Conservation (phyloP, 2,888 invertebrate genomes). For the Calliscelio sp. region DNA sequence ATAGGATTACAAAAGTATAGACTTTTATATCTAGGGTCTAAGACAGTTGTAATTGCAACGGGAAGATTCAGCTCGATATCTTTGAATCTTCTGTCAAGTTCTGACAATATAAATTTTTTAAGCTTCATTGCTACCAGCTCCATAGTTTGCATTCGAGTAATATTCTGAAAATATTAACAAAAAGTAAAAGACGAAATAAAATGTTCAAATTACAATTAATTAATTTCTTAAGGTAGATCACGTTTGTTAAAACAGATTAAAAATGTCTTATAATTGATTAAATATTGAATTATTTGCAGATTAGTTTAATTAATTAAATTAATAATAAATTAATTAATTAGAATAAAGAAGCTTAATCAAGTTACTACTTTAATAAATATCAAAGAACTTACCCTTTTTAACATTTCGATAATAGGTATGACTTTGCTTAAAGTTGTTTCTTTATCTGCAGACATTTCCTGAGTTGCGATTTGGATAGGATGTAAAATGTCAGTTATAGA, state of each 20-base stretch:
- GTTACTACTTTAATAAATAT: not conserved
- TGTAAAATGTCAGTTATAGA: constrained; percentile 77
- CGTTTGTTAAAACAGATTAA: too few relatives aligned
- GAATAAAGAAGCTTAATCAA: too few relatives aligned
- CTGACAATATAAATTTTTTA: constrained; percentile 19
- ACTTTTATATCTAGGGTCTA: constrained; percentile 73
- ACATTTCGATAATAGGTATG: constrained; percentile 78
- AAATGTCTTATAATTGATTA: too few relatives aligned
- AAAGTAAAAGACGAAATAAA: constrained; percentile 3
- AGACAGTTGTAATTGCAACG: constrained; percentile 57
- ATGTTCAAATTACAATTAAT: not conserved
- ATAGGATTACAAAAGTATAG: constrained; percentile 63
- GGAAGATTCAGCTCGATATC: constrained; percentile 16
- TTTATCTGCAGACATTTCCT: constrained; percentile 79
- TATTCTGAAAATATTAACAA: constrained; percentile 14
- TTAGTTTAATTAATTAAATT: too few relatives aligned
- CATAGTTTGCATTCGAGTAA: constrained; percentile 1
- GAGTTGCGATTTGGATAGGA: constrained; percentile 78
- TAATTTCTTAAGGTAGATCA: too few relatives aligned
- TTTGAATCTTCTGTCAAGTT: constrained; percentile 38
- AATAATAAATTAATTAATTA: too few relatives aligned
- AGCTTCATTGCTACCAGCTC: constrained; percentile 6
- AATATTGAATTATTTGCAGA: too few relatives aligned
- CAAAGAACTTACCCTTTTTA: constrained; percentile 20
- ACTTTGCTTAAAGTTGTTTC: constrained; percentile 79